Evolutionary conservation across 1,140 invertebrate genomes (phyloP).

Genomic region (Drosophila repletoides): DNA sequence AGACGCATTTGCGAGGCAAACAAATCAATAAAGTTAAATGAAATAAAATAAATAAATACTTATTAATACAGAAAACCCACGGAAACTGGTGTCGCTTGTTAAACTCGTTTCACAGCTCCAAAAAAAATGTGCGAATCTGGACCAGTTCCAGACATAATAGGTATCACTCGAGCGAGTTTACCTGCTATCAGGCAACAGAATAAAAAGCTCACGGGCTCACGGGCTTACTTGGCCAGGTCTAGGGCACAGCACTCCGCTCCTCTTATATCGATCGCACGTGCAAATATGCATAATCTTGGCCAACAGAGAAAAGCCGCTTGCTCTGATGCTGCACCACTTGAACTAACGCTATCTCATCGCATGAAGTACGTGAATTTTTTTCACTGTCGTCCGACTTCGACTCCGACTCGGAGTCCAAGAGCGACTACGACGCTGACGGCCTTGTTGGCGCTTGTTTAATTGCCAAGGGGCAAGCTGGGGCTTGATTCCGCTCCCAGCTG

Average conservation of each 20-base stretch:
- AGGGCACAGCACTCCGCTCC: neutral
- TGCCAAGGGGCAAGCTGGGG: neutral
- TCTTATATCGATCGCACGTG: conserved; percentile 36
- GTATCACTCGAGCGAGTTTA: too few relatives aligned
- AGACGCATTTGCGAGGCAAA: neutral
- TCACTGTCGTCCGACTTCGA: too few relatives aligned
- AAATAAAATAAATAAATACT: neutral
- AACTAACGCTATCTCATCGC: neutral
- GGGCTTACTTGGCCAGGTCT: neutral
- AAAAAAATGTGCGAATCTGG: conserved; percentile 37
- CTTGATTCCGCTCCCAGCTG: neutral
- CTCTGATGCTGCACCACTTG: neutral
- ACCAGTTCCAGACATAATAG: conserved; percentile 15
- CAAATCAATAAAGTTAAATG: neutral
- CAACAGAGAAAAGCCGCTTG: neutral
- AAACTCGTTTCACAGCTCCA: conserved; percentile 55
- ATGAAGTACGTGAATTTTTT: conserved; percentile 6
- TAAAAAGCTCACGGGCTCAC: too few relatives aligned
- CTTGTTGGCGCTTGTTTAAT: neutral
- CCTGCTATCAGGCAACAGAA: neutral
- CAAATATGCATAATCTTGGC: conserved; percentile 15
- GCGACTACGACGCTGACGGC: neutral
- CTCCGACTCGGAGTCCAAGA: too few relatives aligned
- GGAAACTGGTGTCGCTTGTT: conserved; percentile 45
- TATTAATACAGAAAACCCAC: conserved; percentile 43